Conservation (phyloP, 2,113 vertebrate species). For the Lipotes vexillifer region DNA sequence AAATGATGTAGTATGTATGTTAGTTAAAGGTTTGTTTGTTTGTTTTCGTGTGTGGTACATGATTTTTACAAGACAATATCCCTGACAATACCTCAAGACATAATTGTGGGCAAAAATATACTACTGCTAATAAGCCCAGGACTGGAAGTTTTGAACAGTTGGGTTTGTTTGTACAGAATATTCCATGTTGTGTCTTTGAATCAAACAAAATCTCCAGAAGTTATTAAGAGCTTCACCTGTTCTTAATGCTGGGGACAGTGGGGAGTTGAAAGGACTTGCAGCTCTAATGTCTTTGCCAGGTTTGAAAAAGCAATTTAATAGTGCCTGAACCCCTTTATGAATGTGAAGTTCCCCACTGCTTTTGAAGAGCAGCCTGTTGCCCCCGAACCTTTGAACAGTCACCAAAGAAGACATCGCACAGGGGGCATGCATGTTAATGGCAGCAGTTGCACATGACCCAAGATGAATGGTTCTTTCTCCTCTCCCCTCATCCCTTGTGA, state of each 20-base stretch:
- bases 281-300: slow-evolving; percentile 30
- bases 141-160: slow-evolving; percentile 66
- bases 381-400: slow-evolving; percentile 45
- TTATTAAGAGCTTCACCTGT: slow-evolving; percentile 54
- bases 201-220: slow-evolving; percentile 51
- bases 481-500: not conserved
- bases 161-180: slow-evolving; percentile 43
- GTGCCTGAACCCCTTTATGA: slow-evolving; percentile 19
- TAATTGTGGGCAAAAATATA: not conserved
- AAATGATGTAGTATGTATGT: slow-evolving; percentile 37
- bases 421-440: not conserved
- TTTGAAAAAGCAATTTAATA: slow-evolving; percentile 48
- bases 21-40: not conserved
- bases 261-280: slow-evolving; percentile 33
- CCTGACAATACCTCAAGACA: slow-evolving; percentile 18
- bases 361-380: slow-evolving; percentile 56
- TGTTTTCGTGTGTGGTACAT: slow-evolving; percentile 50
- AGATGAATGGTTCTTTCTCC: not conserved
- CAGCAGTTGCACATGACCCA: not conserved
- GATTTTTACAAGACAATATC: slow-evolving; percentile 27
- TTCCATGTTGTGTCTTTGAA: slow-evolving; percentile 46
- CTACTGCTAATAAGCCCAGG: not conserved
- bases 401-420: not conserved
- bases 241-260: slow-evolving; percentile 39
- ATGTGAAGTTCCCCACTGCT: not conserved